phyloP scores from a whole-genome alignment of 2,888 invertebrate genomes.

The Latheticus oryzae region DNA sequence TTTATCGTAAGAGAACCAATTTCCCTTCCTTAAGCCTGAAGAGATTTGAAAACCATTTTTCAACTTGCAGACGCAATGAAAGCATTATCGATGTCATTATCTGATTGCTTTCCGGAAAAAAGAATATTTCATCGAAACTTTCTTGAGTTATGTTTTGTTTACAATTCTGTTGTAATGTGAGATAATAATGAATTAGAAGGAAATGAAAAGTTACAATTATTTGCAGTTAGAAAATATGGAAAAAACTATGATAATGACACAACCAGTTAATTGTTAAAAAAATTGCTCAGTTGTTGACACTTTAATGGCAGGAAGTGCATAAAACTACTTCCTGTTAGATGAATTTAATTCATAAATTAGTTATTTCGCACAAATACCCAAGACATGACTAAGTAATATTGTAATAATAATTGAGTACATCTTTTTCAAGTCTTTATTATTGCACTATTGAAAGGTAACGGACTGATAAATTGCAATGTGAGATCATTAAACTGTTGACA shows the following conservation, averaged over 20 bases:
- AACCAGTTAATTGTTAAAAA: too few relatives aligned
- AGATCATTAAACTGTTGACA: constrained; percentile 11
- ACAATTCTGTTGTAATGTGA: too few relatives aligned
- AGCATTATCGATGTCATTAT: constrained; percentile 26
- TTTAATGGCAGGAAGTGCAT: constrained; percentile 17
- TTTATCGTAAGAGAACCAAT: constrained; percentile 28
- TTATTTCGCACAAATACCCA: too few relatives aligned
- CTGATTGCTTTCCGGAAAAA: constrained; percentile 2
- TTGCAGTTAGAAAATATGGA: constrained; percentile 3
- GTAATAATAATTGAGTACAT: too few relatives aligned
- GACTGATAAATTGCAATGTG: constrained; percentile 7
- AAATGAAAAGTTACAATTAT: background rate
- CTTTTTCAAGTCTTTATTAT: too few relatives aligned
- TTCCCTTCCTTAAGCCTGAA: constrained; percentile 10
- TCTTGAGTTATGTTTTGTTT: too few relatives aligned
- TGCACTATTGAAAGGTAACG: constrained; percentile 10
- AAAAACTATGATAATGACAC: too few relatives aligned
- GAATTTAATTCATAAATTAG: constrained; percentile 10
- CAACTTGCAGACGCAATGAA: constrained; percentile 11
- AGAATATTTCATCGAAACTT: background rate
- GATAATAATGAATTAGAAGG: too few relatives aligned
- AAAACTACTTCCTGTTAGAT: constrained; percentile 10
- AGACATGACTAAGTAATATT: too few relatives aligned
- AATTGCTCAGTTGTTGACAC: constrained; percentile 19
- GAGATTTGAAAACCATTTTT: constrained; percentile 26